Percentiles rank a stretch among this genome's conserved stretches.
These are phyloP conservation scores for Deroptyus accipitrinus DNA, from an alignment of 2,113 vertebrate genomes.

Conservation along the genomic window DNA sequence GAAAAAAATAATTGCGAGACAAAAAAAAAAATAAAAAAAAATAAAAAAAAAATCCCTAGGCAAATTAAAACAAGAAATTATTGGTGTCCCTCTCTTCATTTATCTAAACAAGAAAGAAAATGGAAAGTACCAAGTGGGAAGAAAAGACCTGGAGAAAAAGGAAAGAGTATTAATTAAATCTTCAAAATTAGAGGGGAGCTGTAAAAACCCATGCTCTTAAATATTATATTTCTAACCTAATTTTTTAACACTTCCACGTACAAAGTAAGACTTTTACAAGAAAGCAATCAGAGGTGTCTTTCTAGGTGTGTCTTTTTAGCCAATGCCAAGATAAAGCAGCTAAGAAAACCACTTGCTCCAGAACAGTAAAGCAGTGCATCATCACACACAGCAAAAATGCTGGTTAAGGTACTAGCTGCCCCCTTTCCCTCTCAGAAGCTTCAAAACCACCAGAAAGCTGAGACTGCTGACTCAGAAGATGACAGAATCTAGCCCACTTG, in stretches of 20 bases:
- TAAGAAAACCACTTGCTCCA: not conserved
- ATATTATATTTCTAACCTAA: not conserved
- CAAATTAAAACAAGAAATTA: not conserved
- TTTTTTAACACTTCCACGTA: not conserved
- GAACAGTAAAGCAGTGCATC: not conserved
- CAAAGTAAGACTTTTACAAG: not conserved
- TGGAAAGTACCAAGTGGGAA: not conserved
- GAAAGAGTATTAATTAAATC: not conserved
- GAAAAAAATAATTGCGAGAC: not conserved
- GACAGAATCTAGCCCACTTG: not conserved
- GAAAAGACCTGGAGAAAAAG: not conserved
- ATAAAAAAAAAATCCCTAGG: not conserved
- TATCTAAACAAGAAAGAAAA: not conserved
- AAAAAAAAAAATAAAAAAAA: not conserved
- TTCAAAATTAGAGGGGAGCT: not conserved
- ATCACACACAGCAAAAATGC: not conserved
- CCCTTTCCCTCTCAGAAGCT: not conserved
- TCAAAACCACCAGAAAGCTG: not conserved
- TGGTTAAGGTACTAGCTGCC: not conserved
- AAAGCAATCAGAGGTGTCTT: not conserved
- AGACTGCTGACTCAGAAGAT: not conserved
- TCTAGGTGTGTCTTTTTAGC: not conserved
- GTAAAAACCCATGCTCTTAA: not conserved
- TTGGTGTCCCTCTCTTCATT: not conserved
- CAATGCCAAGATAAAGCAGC: not conserved